Conservation (phyloP, 2,113 vertebrate genomes). For the Geococcyx californianus region DNA sequence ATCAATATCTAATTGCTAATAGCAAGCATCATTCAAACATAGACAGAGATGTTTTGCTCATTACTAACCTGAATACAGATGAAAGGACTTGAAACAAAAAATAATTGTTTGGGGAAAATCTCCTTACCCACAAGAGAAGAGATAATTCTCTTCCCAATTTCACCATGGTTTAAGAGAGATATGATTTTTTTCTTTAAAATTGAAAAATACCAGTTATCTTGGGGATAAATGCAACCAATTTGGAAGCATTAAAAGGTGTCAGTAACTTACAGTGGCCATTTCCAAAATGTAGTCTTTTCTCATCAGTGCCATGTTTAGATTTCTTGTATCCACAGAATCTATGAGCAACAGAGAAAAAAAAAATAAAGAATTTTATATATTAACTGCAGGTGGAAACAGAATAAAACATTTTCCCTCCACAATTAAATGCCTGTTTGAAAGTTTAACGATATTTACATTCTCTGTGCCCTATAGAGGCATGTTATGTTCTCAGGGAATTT, state of each 20-base stretch:
- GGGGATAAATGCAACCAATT: not conserved
- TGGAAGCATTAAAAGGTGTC: not conserved
- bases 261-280: slow-evolving; percentile 93
- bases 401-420: slow-evolving; percentile 48
- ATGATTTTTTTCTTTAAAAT: not conserved
- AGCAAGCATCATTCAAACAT: not conserved
- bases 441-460: slow-evolving; percentile 73
- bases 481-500: slow-evolving; percentile 60
- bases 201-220: not conserved
- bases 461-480: slow-evolving; percentile 54
- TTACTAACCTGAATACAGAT: slow-evolving; percentile 17
- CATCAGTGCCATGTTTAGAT: slow-evolving; percentile 90
- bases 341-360: slow-evolving; percentile 64
- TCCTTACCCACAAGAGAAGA: not conserved
- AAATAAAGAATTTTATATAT: slow-evolving; percentile 11
- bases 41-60: not conserved
- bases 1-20: not conserved
- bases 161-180: slow-evolving; percentile 20
- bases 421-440: slow-evolving; percentile 74
- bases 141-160: slow-evolving; percentile 24
- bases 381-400: slow-evolving; percentile 50
- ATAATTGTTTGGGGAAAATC: slow-evolving; percentile 40
- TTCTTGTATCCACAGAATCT: slow-evolving; percentile 96
- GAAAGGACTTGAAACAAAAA: slow-evolving; percentile 39
- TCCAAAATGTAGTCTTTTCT: slow-evolving; percentile 96